Percentiles rank a stretch among this genome's conserved stretches.
Conservation (phyloP, 2,888 invertebrate species). For the Ichneumoninae sp. region DNA sequence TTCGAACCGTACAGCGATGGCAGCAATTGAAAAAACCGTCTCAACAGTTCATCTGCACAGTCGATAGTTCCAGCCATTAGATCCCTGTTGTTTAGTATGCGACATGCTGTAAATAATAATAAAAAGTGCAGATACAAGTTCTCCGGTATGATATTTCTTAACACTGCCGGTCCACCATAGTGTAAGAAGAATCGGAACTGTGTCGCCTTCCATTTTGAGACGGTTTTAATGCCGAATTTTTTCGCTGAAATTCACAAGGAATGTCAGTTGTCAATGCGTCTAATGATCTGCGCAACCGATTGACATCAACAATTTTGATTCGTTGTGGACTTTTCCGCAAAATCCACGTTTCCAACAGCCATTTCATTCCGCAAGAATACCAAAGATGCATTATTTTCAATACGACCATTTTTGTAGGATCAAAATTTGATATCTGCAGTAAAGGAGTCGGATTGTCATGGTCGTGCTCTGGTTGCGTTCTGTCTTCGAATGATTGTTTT, state of each 20-base stretch:
- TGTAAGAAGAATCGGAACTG: too few species aligned
- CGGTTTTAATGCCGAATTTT: conserved; percentile 12
- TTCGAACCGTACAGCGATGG: too few species aligned
- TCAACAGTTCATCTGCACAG: too few species aligned
- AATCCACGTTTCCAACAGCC: conserved; percentile 34
- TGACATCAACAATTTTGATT: not conserved
- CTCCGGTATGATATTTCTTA: too few species aligned
- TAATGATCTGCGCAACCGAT: conserved; percentile 32
- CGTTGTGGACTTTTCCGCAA: conserved; percentile 6
- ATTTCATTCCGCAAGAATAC: conserved; percentile 53
- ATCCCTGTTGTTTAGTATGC: too few species aligned
- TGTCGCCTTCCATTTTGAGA: too few species aligned
- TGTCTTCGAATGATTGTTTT: conserved; percentile 63
- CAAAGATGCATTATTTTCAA: conserved; percentile 69
- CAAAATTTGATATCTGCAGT: conserved; percentile 59
- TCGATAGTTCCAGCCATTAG: too few species aligned
- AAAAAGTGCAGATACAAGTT: too few species aligned
- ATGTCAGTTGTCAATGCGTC: conserved; percentile 50
- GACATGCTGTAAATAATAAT: too few species aligned
- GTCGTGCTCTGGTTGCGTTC: conserved; percentile 64
- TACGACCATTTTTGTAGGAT: conserved; percentile 57
- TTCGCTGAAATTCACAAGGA: conserved; percentile 69
- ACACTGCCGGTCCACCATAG: too few species aligned
- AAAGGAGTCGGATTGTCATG: conserved; percentile 49
- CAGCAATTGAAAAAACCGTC: too few species aligned